phyloP scores from a whole-genome alignment of 2,888 invertebrate species.

The Caenorhabditis panamensis region DNA sequence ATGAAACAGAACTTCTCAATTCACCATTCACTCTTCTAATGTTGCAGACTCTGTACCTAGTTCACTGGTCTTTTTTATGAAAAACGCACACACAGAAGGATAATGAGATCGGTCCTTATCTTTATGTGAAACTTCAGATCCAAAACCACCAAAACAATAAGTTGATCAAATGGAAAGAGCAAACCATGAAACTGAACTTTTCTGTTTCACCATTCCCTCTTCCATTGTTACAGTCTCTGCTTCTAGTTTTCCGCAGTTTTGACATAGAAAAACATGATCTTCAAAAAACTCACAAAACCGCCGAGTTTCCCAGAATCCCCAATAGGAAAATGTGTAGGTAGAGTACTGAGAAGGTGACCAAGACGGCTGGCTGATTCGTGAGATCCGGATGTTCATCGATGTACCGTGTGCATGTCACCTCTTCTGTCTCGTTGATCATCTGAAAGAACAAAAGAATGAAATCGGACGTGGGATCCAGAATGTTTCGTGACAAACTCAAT shows the following conservation, averaged over 20 bases:
- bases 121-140: too few relatives aligned
- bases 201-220: too few relatives aligned
- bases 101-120: too few relatives aligned
- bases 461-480: not conserved
- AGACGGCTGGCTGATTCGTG: constrained; percentile 73
- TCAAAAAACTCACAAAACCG: constrained; percentile 70
- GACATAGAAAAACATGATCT: too few relatives aligned
- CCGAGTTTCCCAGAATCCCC: constrained; percentile 71
- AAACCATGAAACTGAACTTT: too few relatives aligned
- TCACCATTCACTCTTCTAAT: too few relatives aligned
- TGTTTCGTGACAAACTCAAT: not conserved
- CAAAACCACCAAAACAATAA: too few relatives aligned
- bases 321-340: constrained; percentile 75
- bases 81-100: too few relatives aligned
- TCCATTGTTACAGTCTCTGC: not conserved
- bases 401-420: constrained; percentile 66
- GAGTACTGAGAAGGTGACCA: constrained; percentile 73
- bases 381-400: constrained; percentile 76
- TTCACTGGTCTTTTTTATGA: too few relatives aligned
- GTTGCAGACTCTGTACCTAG: too few relatives aligned
- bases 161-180: too few relatives aligned
- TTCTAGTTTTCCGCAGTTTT: not conserved
- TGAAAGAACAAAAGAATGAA: constrained; percentile 18
- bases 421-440: constrained; percentile 65
- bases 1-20: too few relatives aligned